Evolutionary conservation across 2,888 invertebrate species (phyloP), one percentile per base, ranked within the genome.

Genomic region (Mimachlamys varia): DNA sequence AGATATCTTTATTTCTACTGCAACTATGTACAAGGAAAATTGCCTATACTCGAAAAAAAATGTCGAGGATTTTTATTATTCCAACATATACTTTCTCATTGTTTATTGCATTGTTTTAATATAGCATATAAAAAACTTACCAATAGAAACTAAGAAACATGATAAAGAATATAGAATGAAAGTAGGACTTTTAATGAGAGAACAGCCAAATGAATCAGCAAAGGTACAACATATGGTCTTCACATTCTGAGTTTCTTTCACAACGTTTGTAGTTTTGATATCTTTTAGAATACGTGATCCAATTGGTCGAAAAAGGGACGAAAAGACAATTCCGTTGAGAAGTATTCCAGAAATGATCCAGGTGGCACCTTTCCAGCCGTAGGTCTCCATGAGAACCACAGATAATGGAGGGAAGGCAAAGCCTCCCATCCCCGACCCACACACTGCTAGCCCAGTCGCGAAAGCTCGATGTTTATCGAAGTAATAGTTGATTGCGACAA

Each of bases 401-500:
- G 98, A 98, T 7, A 99, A 96, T 0, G 99, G 99, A 0, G 98
- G 98, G 95, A 99, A 98, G 0, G 98, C 97, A 96, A 99, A 98
- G 13, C 98, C 98, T 15, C 99, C 99, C 22, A 99, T 98, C 13
- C 99, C 99, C 0, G 99, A 99, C 38, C 99, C 99, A 96, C 99
- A 99, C 15, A 99, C 98, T 0, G 99, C 98, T 89, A 99, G 98
- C 1, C 99, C 99, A 0, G 99, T 99, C 0, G 99, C 99, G 90
- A 99, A 97, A 0, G 99, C 99, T 91, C 99, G 97, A 98, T 98
- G 98, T 96, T 98, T 98, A 97, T 99, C 99, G 97, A 99, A 99
- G 97, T 99, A 99, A 97, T 99, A 99, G 33, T 99, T 99, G 53
- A 99, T 99, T 87, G 98, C 98, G 94, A 99, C 98, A 87, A 99